Evolutionary conservation across 2,797 vertebrate genomes (phyloP).

Genomic region (Gobio occitaniae): DNA sequence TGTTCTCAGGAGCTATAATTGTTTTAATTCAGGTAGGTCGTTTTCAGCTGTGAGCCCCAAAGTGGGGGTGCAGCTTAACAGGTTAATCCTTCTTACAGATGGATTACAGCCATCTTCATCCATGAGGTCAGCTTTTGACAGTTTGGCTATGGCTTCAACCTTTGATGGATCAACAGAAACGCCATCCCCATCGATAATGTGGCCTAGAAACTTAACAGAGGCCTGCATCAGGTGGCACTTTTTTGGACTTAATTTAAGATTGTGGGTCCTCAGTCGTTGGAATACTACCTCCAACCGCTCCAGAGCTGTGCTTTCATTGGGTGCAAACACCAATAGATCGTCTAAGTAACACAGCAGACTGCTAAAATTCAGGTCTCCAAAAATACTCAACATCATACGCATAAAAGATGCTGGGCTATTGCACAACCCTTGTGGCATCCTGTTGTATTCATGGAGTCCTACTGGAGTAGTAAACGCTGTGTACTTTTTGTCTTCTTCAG

Average conservation of each 20-base stretch:
- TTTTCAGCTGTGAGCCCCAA: too few relatives aligned
- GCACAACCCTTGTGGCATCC: not conserved
- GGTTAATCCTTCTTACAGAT: too few relatives aligned
- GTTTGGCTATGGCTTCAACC: not conserved
- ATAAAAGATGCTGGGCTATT: not conserved
- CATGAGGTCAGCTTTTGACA: not conserved
- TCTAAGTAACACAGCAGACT: not conserved
- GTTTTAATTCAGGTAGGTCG: too few relatives aligned
- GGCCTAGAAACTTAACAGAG: not conserved
- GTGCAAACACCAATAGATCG: not conserved
- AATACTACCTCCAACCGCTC: not conserved
- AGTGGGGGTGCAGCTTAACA: too few relatives aligned
- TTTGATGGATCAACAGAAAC: not conserved
- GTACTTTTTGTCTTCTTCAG: not conserved
- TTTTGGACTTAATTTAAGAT: not conserved
- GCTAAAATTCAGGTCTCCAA: not conserved
- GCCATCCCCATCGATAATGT: not conserved
- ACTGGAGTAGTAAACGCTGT: not conserved
- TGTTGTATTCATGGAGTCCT: not conserved
- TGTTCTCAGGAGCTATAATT: too few relatives aligned
- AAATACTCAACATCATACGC: not conserved
- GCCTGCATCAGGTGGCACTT: too few relatives aligned
- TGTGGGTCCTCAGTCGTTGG: not conserved
- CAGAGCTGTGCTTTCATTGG: not conserved
- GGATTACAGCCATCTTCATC: not conserved